Conservation (phyloP, 2,888 invertebrate species). For the Zygothrica quintamaculata region DNA sequence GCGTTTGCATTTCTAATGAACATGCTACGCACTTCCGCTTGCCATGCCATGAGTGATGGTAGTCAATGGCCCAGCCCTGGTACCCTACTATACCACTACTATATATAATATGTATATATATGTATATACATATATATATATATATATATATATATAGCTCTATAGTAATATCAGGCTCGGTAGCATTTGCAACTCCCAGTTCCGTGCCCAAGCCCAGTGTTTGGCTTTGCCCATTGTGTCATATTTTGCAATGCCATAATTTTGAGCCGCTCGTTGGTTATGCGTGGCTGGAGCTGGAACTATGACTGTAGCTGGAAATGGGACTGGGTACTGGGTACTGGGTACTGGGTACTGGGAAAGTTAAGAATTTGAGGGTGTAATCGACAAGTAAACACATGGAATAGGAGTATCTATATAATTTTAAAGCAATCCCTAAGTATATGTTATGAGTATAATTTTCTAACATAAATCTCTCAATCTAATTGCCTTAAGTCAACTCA, state of each 20-base stretch:
- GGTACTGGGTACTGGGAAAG: no score
- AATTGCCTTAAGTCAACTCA: slow-evolving; percentile 48
- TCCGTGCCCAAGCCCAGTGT: slow-evolving; percentile 7
- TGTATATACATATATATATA: no score
- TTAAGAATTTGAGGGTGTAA: neutral
- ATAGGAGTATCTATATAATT: neutral
- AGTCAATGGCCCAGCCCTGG: slow-evolving; percentile 40
- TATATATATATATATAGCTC: no score
- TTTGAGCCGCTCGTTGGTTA: slow-evolving; percentile 59
- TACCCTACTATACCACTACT: neutral
- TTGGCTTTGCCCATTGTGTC: slow-evolving; percentile 66
- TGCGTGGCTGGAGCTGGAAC: slow-evolving; percentile 63
- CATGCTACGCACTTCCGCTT: slow-evolving; percentile 82
- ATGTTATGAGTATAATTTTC: slow-evolving; percentile 16
- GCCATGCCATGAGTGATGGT: slow-evolving; percentile 73
- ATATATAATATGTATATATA: no score
- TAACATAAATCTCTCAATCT: slow-evolving; percentile 63
- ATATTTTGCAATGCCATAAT: slow-evolving; percentile 78
- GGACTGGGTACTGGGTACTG: no score
- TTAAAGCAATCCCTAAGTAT: slow-evolving; percentile 18
- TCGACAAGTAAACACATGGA: neutral
- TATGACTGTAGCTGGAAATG: no score
- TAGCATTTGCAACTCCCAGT: slow-evolving; percentile 1
- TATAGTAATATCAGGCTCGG: neutral
- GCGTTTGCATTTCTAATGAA: slow-evolving; percentile 83